A percentile compares a stretch with the other conserved stretches of the same genome.
These are phyloP conservation scores for Nematolebias whitei DNA, from an alignment of 2,113 vertebrate species.

Conservation along the genomic window DNA sequence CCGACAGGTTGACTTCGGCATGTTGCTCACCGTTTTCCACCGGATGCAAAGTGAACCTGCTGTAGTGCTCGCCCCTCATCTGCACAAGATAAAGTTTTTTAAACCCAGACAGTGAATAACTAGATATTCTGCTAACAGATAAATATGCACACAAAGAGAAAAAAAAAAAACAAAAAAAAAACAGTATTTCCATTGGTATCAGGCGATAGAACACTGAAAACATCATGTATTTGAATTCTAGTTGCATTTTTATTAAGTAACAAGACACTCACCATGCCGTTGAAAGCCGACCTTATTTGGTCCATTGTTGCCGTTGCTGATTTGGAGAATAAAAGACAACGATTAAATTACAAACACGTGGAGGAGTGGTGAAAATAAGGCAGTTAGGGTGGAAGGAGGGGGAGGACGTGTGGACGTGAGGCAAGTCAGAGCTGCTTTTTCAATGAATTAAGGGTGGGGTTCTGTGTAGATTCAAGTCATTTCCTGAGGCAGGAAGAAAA, in stretches of 20 bases:
- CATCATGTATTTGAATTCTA: too few species aligned
- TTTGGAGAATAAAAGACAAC: neutral
- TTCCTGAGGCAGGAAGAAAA: neutral
- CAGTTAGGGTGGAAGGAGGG: neutral
- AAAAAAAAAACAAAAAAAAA: neutral
- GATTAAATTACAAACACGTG: neutral
- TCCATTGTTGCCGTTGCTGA: conserved; percentile 36
- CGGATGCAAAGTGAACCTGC: conserved; percentile 87
- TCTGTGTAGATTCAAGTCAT: conserved; percentile 8
- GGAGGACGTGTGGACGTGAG: neutral
- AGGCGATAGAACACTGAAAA: too few species aligned
- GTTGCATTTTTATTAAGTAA: too few species aligned
- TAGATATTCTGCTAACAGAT: neutral
- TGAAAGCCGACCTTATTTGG: conserved; percentile 40
- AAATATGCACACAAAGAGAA: neutral
- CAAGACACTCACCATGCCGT: conserved; percentile 53
- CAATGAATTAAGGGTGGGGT: conserved; percentile 3
- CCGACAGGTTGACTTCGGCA: conserved; percentile 87
- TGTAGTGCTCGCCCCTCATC: conserved; percentile 85
- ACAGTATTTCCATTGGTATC: too few species aligned
- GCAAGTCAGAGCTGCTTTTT: neutral
- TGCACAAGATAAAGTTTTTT: conserved; percentile 45
- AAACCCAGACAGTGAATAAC: too few species aligned
- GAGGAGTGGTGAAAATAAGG: neutral
- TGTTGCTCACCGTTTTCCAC: conserved; percentile 82